Conservation (phyloP, 2,113 vertebrate genomes). For the Eidolon helvum region DNA sequence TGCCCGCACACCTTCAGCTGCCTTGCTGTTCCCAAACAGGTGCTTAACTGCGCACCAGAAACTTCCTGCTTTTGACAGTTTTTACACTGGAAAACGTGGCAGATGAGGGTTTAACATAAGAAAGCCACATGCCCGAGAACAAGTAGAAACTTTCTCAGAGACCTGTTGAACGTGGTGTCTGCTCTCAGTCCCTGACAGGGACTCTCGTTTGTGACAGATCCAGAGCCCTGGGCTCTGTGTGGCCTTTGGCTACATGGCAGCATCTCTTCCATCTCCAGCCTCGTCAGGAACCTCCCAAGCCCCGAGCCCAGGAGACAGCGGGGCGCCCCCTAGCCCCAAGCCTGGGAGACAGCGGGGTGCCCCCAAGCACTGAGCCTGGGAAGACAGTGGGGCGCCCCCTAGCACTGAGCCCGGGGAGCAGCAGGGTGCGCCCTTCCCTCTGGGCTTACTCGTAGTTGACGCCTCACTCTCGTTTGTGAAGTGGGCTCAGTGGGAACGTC, state of each 20-base stretch:
- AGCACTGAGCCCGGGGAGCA: too few relatives aligned
- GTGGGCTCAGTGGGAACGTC: rapidly evolving
- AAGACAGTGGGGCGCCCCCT: rapidly evolving
- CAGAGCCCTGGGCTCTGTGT: neutral
- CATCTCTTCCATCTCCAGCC: rapidly evolving
- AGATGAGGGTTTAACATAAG: neutral
- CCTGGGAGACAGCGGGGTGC: too few relatives aligned
- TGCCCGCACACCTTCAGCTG: rapidly evolving
- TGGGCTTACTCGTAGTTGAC: rapidly evolving
- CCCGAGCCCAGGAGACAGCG: rapidly evolving
- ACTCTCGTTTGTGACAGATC: rapidly evolving
- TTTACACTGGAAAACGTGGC: neutral
- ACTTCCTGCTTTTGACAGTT: neutral
- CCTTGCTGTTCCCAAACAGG: rapidly evolving
- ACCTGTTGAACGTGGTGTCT: rapidly evolving
- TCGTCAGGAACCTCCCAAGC: rapidly evolving
- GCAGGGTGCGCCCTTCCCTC: neutral
- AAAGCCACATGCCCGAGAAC: neutral
- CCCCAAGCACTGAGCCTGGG: too few relatives aligned
- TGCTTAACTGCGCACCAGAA: rapidly evolving
- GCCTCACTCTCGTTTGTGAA: rapidly evolving
- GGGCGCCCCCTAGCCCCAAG: too few relatives aligned
- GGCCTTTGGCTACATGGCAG: rapidly evolving
- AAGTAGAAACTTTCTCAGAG: neutral
- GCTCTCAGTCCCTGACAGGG: neutral